Base-by-base conservation (phyloP, 2,113 vertebrate genomes). In the Nanorana parkeri region DNA sequence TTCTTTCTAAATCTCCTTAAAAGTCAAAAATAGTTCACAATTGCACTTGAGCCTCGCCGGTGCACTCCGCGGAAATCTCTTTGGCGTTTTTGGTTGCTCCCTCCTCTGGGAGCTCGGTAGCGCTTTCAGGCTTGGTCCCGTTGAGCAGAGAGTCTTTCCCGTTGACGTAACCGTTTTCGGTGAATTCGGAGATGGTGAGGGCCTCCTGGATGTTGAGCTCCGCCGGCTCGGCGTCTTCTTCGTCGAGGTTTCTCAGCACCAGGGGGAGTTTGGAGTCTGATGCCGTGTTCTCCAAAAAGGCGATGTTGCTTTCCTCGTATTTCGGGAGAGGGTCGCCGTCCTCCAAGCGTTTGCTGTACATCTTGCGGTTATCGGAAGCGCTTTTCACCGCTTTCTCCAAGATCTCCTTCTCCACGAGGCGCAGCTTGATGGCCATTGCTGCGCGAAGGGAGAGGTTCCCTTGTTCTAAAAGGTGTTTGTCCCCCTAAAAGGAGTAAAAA, bases 341-440 rank as follows among this genome's bases (percentile, higher is more conserved):
- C 80, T 94, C 92, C 89, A 92, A 88, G 85, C 93, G 95, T 85
- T 94, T 89, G 87, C 89, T 90, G 52, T 94, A 98, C 83, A 90
- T 89, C 77, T 96, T 89, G 19, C 91, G 89, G 87, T 94, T 96
- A 47, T 87, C 89, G 0, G 91, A 90, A 0, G 97, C 96, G 0
- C 94, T 95, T 86, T 90, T 90, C 0, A 94, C 94, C 0, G 93
- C 95, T 52, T 93, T 95, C 86, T 97, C 95, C 84, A 99, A 90
- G 86, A 99, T 99, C 91, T 96, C 95, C 85, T 99, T 99, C 77
- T 99, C 98, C 0, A 97, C 96, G n/a, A 96, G 87, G 8, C 97
- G 95, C 69, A 99, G 86, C 85, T 97, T 96, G 87, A 98, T 78
- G 21, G 95, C 95, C 90, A 96, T 92, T 13, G 88, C 84, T 0